These are phyloP conservation scores for Chironomus tepperi DNA, from an alignment of 1,140 invertebrate genomes.

Conservation along the genomic window DNA sequence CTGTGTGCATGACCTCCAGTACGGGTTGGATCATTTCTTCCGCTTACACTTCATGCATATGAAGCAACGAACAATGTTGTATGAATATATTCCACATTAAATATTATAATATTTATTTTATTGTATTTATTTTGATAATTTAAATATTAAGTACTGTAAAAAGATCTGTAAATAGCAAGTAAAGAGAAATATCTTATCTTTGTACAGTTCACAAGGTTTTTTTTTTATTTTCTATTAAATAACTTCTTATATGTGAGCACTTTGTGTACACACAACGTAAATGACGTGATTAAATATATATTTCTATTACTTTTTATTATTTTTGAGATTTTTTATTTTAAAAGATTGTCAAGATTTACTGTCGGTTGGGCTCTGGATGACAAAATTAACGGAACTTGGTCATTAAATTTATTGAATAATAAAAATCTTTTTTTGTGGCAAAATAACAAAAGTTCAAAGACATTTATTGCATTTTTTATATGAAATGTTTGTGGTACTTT, in stretches of 20 bases:
- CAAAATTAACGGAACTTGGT: no score
- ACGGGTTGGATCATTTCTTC: neutral
- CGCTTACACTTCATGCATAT: neutral
- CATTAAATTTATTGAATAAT: no score
- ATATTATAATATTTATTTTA: slow-evolving; percentile 20
- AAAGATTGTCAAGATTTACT: no score
- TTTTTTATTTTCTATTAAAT: neutral
- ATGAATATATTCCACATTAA: slow-evolving; percentile 4
- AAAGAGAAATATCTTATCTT: neutral
- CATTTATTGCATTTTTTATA: no score
- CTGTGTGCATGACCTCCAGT: neutral
- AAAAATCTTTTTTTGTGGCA: no score
- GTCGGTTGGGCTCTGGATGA: no score
- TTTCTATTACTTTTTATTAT: no score
- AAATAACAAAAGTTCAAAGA: no score
- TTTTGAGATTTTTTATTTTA: no score
- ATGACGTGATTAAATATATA: slow-evolving; percentile 4
- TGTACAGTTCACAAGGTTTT: slow-evolving; percentile 16
- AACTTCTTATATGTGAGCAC: neutral
- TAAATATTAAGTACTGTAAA: slow-evolving; percentile 8
- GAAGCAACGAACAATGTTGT: slow-evolving; percentile 4
- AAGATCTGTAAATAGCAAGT: slow-evolving; percentile 1
- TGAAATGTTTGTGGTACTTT: no score
- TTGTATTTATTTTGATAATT: slow-evolving; percentile 22
- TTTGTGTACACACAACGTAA: neutral